A percentile compares a stretch with the other conserved stretches of the same genome.
These are phyloP conservation scores for Anhinga rufa DNA, from an alignment of 2,113 vertebrate genomes.

Conservation along the genomic window DNA sequence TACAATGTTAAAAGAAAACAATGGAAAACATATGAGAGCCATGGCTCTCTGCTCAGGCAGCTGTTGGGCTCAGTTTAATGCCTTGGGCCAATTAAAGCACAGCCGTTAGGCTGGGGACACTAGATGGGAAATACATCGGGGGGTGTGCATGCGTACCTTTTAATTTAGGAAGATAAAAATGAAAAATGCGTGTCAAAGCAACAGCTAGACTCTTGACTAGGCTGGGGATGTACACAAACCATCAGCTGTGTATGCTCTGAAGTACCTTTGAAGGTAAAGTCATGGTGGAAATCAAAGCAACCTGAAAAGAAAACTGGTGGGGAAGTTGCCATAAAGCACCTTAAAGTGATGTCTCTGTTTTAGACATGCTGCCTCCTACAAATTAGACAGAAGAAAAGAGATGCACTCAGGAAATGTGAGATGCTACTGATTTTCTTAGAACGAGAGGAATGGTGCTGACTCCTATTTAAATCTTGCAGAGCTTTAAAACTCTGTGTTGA, in stretches of 20 bases:
- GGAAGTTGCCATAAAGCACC: not conserved
- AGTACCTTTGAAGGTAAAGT: slow-evolving; percentile 18
- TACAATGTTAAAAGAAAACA: not conserved
- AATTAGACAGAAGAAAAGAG: not conserved
- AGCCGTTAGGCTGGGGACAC: not conserved
- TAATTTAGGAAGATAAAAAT: not conserved
- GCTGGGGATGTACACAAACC: not conserved
- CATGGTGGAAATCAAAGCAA: slow-evolving; percentile 27
- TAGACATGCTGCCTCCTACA: not conserved
- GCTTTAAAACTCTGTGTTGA: not conserved
- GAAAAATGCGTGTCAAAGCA: not conserved
- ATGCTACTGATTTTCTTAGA: not conserved
- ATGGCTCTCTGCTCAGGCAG: not conserved
- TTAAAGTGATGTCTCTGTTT: not conserved
- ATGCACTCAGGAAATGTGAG: not conserved
- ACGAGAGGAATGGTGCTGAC: not conserved
- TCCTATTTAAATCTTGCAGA: not conserved
- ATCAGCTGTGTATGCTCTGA: not conserved
- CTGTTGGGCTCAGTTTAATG: not conserved
- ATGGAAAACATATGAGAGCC: not conserved
- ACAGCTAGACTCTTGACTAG: not conserved
- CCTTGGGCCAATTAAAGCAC: not conserved
- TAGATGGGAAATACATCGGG: rapidly evolving
- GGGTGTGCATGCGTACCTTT: not conserved
- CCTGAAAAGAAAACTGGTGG: not conserved